A percentile compares a stretch with the other conserved stretches of the same genome.
These are phyloP conservation scores for Rhipidura dahli DNA, from an alignment of 2,113 vertebrate genomes.

Conservation along the genomic window DNA sequence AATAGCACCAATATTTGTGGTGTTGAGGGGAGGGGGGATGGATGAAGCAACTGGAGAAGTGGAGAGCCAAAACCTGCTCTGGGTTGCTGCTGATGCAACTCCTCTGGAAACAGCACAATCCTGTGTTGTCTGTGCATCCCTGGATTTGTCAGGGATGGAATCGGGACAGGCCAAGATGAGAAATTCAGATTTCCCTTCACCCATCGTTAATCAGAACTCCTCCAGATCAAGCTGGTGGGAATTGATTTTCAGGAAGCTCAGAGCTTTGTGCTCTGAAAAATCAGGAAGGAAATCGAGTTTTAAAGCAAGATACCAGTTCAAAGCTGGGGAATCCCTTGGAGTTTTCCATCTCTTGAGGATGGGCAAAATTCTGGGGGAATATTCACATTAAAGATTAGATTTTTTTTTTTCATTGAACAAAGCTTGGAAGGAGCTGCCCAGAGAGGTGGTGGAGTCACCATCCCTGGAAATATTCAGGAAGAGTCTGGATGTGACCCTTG, in stretches of 20 bases:
- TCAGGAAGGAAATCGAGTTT: neutral
- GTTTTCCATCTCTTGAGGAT: neutral
- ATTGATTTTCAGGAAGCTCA: neutral
- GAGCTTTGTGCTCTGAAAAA: neutral
- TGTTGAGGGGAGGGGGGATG: neutral
- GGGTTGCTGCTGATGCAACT: neutral
- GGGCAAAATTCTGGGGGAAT: neutral
- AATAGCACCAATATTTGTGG: conserved; percentile 21
- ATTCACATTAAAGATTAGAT: neutral
- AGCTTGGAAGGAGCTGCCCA: neutral
- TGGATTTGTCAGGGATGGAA: neutral
- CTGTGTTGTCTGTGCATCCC: neutral
- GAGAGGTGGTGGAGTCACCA: neutral
- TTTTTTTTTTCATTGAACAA: neutral
- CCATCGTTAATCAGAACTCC: neutral
- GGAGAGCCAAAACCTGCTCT: neutral
- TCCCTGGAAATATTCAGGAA: neutral
- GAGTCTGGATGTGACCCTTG: no score
- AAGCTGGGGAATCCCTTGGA: neutral
- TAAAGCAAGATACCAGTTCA: neutral
- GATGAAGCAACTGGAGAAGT: neutral
- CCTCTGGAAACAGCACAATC: neutral
- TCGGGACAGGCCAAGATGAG: neutral
- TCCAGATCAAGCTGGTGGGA: neutral
- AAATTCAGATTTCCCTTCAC: neutral